Evolutionary conservation across 2,888 invertebrate species (phyloP).

Genomic region (Sisyra nigra): DNA sequence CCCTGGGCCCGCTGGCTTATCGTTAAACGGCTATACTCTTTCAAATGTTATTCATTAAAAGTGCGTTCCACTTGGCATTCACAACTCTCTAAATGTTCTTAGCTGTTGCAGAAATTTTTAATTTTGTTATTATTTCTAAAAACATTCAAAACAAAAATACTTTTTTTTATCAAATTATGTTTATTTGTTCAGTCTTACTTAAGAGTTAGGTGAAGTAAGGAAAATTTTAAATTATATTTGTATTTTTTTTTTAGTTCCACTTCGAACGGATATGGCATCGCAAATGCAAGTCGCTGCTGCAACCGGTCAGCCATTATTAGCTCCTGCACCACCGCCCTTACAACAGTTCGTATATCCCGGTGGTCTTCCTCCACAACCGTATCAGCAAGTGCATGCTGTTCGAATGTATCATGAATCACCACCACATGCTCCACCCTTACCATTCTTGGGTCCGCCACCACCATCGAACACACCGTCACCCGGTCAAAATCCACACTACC

Average conservation of each 20-base stretch:
- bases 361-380: constrained; percentile 25
- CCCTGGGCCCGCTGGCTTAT: too few species aligned
- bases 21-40: too few species aligned
- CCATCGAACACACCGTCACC: constrained; percentile 33
- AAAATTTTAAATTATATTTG: too few species aligned
- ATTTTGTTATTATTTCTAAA: too few species aligned
- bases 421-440: constrained; percentile 32
- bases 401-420: constrained; percentile 52
- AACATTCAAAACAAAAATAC: too few species aligned
- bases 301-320: constrained; percentile 72
- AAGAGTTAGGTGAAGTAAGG: too few species aligned
- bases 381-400: constrained; percentile 34
- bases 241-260: constrained; percentile 8
- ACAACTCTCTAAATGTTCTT: too few species aligned
- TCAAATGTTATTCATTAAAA: too few species aligned
- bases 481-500: constrained; percentile 21
- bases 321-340: constrained; percentile 56
- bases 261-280: constrained; percentile 39
- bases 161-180: too few species aligned
- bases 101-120: too few species aligned
- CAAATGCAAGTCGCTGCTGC: constrained; percentile 70
- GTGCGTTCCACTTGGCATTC: too few species aligned
- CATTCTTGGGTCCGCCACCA: constrained; percentile 36
- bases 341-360: constrained; percentile 28
- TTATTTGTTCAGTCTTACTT: too few species aligned